Conservation (phyloP, 1,140 invertebrate genomes). For the Philotrypesis tridentata region DNA sequence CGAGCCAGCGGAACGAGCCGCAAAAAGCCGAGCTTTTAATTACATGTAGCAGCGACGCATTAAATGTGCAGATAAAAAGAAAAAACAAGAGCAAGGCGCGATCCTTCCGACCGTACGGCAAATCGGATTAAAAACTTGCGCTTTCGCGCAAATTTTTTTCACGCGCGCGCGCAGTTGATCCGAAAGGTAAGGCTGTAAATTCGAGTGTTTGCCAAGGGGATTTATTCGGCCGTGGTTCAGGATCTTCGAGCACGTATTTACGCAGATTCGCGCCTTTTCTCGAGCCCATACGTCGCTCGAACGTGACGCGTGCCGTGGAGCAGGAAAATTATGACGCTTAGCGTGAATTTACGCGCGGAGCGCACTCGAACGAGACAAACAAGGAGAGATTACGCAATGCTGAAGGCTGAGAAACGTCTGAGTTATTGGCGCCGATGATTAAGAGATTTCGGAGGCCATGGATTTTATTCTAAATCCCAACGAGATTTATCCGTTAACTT, state of each 20-base stretch:
- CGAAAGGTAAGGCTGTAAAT: constrained; percentile 70
- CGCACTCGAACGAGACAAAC: background rate
- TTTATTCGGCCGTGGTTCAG: constrained; percentile 67
- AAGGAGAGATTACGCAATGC: background rate
- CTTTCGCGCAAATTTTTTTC: too few relatives aligned
- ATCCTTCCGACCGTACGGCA: constrained; percentile 51
- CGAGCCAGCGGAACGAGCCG: too few relatives aligned
- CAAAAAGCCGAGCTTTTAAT: background rate
- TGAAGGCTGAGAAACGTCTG: background rate
- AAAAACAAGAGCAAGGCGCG: background rate
- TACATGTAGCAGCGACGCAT: background rate
- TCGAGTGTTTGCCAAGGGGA: constrained; percentile 68
- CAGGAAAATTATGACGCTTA: constrained; percentile 24
- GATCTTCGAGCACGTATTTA: constrained; percentile 48
- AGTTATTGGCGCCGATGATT: background rate
- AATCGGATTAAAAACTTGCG: constrained; percentile 68
- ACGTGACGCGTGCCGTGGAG: background rate
- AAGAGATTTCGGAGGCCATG: too few relatives aligned
- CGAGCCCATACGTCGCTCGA: background rate
- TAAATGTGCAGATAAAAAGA: background rate
- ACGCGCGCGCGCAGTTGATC: constrained; percentile 47
- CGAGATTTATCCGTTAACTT: too few relatives aligned
- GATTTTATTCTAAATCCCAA: too few relatives aligned
- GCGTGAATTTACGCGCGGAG: background rate
- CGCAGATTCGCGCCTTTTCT: background rate